A percentile compares a stretch with the other conserved stretches of the same genome.
Conservation (phyloP, 1,140 invertebrate species). For the Dendroctonus ponderosae region DNA sequence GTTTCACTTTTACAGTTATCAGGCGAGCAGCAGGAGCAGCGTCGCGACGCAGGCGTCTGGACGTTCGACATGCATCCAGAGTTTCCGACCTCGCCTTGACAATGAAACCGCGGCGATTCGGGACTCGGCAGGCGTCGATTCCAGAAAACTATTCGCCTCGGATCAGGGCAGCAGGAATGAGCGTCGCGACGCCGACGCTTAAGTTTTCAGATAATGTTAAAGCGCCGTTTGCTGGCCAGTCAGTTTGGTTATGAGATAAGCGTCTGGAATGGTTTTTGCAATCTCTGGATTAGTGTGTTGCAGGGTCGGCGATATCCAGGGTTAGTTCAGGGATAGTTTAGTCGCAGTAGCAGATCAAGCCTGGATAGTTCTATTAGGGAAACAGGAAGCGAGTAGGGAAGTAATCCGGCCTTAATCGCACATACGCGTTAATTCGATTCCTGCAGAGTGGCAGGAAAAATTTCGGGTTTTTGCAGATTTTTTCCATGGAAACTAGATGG, state of each 20-base stretch:
- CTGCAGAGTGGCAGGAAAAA: too few relatives aligned
- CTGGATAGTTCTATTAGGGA: slow-evolving; percentile 38
- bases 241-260: too few relatives aligned
- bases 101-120: not conserved
- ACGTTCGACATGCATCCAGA: not conserved
- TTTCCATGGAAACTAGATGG: too few relatives aligned
- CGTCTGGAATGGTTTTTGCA: too few relatives aligned
- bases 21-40: slow-evolving; percentile 14
- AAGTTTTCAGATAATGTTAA: not conserved
- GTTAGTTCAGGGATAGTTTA: too few relatives aligned
- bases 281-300: too few relatives aligned
- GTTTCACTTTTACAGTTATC: slow-evolving; percentile 5
- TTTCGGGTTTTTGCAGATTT: too few relatives aligned
- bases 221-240: too few relatives aligned
- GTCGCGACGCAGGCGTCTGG: slow-evolving; percentile 32
- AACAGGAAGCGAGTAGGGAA: slow-evolving; percentile 20
- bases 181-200: slow-evolving; percentile 21
- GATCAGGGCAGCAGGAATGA: slow-evolving; percentile 3
- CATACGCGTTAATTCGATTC: not conserved
- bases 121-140: not conserved
- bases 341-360: slow-evolving; percentile 40
- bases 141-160: slow-evolving; percentile 10
- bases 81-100: too few relatives aligned
- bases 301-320: too few relatives aligned
- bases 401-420: slow-evolving; percentile 24